Percentiles rank a stretch among this genome's conserved stretches.
Conservation (phyloP, 2,113 vertebrate genomes). For the human (Homo sapiens) region GRCh38 chr6:35663001-35663500, state of each 20-base stretch:
- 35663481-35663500: neutral
- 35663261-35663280: slow-evolving; percentile 31
- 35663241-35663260: slow-evolving; percentile 22
- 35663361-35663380: slow-evolving; percentile 32
- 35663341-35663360: slow-evolving; percentile 42
- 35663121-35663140: neutral
- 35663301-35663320: slow-evolving; percentile 53
- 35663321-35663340: slow-evolving; percentile 56
- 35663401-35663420: slow-evolving; percentile 40
- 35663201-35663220: neutral
- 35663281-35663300: slow-evolving; percentile 47
- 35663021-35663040: slow-evolving; percentile 34
- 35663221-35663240: slow-evolving; percentile 23
- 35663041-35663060: slow-evolving; percentile 12
- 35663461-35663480: slow-evolving; percentile 32
- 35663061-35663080: slow-evolving; percentile 7
- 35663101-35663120: neutral
- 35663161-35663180: neutral
- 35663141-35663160: neutral
- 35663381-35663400: slow-evolving; percentile 52
- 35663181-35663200: neutral
- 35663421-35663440: slow-evolving; percentile 62
- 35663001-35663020: neutral
- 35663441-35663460: slow-evolving; percentile 42
- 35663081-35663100: neutral